Percentiles rank a stretch among this genome's conserved stretches.
phyloP scores from a whole-genome alignment of 2,797 vertebrate genomes.

The Dryobates pubescens region DNA sequence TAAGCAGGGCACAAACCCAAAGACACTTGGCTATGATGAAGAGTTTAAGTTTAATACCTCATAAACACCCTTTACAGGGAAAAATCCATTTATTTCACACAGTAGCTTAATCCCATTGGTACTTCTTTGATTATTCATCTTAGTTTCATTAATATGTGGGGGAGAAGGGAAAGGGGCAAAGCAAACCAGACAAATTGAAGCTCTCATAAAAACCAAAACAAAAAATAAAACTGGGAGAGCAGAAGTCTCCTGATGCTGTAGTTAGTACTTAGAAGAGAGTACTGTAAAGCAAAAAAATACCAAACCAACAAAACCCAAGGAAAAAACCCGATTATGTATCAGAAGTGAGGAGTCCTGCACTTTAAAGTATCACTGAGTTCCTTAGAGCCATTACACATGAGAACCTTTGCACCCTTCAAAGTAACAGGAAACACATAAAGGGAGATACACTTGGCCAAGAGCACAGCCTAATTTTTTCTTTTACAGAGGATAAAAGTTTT shows the following conservation, averaged over 20 bases:
- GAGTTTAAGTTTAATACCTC: not conserved
- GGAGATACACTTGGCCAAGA: conserved; percentile 45
- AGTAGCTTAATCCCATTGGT: not conserved
- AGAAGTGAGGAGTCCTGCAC: not conserved
- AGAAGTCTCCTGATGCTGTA: not conserved
- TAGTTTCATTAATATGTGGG: not conserved
- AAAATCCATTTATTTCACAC: not conserved
- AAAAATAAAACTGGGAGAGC: not conserved
- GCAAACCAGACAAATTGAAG: not conserved
- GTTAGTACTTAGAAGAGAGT: not conserved
- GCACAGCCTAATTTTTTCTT: conserved; percentile 23
- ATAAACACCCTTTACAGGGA: not conserved
- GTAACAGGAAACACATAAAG: conserved; percentile 61
- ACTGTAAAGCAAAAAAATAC: not conserved
- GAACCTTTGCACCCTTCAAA: conserved; percentile 50
- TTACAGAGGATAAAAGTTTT: conserved; percentile 35
- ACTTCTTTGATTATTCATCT: not conserved
- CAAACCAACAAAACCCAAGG: not conserved
- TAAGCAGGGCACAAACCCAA: not conserved
- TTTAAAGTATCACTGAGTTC: not conserved
- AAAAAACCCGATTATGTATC: not conserved
- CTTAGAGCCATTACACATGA: not conserved
- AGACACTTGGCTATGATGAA: not conserved
- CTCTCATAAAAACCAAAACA: not conserved
- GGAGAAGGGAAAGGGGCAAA: not conserved